Evolutionary conservation across 2,797 vertebrate species (phyloP).

Genomic region (Pyrocephalus nanus): DNA sequence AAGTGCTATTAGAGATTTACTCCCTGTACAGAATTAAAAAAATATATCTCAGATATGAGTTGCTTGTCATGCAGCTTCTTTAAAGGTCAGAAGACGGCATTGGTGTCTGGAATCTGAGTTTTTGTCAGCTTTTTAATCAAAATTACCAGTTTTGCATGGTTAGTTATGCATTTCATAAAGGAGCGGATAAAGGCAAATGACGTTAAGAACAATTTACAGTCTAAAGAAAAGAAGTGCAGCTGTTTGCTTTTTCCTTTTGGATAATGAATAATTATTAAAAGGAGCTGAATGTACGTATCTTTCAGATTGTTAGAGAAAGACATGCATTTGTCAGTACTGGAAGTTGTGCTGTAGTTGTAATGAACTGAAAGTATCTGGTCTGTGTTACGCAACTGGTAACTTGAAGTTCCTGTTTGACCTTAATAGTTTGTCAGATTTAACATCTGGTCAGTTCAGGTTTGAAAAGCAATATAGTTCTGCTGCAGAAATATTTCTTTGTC

Average conservation of each 20-base stretch:
- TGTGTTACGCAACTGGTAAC: background rate
- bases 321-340: background rate
- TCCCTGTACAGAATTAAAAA: background rate
- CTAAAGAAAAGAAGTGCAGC: background rate
- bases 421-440: background rate
- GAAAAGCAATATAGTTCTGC: background rate
- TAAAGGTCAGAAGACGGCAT: background rate
- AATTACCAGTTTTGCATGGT: background rate
- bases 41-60: background rate
- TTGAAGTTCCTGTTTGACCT: background rate
- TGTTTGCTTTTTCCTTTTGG: background rate
- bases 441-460: background rate
- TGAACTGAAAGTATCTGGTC: background rate
- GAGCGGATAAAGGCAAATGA: background rate
- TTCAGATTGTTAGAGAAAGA: background rate
- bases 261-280: background rate
- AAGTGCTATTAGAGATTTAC: background rate
- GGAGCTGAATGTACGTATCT: background rate
- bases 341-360: background rate
- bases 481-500: background rate
- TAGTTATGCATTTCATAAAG: background rate
- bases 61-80: background rate
- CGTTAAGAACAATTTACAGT: background rate
- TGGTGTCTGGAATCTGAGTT: background rate
- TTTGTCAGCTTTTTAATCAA: background rate